Base-by-base conservation (phyloP, 2,888 invertebrate species). In the Phlogophora meticulosa region DNA sequence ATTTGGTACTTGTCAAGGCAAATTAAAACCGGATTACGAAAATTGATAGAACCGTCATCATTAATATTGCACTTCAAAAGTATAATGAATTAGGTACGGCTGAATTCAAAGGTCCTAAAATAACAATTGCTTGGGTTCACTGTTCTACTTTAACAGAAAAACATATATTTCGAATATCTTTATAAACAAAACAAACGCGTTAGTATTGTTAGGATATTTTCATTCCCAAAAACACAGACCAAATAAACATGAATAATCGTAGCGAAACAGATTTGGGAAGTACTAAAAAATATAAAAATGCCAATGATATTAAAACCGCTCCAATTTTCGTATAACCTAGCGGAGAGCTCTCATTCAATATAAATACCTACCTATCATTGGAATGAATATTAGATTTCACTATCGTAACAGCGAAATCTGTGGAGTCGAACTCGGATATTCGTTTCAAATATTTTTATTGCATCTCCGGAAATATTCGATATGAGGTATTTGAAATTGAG, bases 381-480 rank as follows among this genome's bases (percentile, higher is more conserved):
- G 90, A 92, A 92, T 92, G 91, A 92, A 92, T 93, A 93, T 93
- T 92, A 92, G 88, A 93, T 93, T 92, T 91, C 89, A 91, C 88
- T 91, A 91, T 85, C 64, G 72, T 71, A 84, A 91, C 86, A 89
- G 62, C 55, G 81, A 85, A 88, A 88, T 65, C 76, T 63, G 56
- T 85, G 58, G 90, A 92, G 90, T 75, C 52, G 79, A 59, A 57
- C 45, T 52, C 22, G 34, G 40, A 65, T 56, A 67, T 58, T 48
- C 24, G 17, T 1, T 73, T 58, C 45, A 66, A 63, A 72, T 53
- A 51, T 70, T 62, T 74, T 51, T 61, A 13, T 52, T 1, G 51
- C 7, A n/a, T 28, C 36, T 5, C 20, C 10, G 32, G n/a, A 17
- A 56, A 48, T 52, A 57, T 67, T 58, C 32, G 10, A 32, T 13